Base-by-base conservation (phyloP, 2,113 vertebrate genomes). In the Mohoua ochrocephala region DNA sequence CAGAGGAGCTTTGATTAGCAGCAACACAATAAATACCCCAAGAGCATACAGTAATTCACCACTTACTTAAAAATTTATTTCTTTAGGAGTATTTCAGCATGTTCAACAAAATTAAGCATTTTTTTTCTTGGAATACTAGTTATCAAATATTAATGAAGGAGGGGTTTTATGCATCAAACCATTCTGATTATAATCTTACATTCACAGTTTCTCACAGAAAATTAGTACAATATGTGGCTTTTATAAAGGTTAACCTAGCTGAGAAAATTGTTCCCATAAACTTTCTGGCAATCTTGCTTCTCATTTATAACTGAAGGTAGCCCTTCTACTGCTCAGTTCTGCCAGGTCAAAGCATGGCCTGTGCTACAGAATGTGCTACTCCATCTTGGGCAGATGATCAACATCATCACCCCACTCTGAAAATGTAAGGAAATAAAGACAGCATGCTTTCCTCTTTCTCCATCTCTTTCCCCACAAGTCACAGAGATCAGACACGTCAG, bases 31-130 rank as follows among this genome's bases (percentile, higher is more conserved):
- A 94, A 96, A 94, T 87, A 91, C 24, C 35, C 89, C 69, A 78
- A 19, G 4, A 91, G 9, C 45, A 95, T 56, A 70, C 19, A 87
- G 63, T 91, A 87, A 97, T 97, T 90, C 91, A 93, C 79, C 33
- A 86, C n/a, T 82, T 86, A 92, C 61, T 96, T 85, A 56, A 68
- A 97, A 97, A 75, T 60, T 4, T 67, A 81, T 93, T 96, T 97
- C 28, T 90, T 95, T 94, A 90, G 69, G 53, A 93, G 95, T 87
- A 39, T 94, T 93, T 80, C 84, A 73, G 33, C 53, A 50, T n/a
- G 30, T 70, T 57, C 65, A 94, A 89, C 47, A 69, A 94, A 90
- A 37, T 56, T 57, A 88, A 89, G 76, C 57, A 39, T 44, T 96
- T 93, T 80, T 80, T 93, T 87, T 82, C 78, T 65, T 97, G 84